Evolutionary conservation across 2,797 vertebrate genomes (phyloP).

Genomic region (Enteromius radiatus): DNA sequence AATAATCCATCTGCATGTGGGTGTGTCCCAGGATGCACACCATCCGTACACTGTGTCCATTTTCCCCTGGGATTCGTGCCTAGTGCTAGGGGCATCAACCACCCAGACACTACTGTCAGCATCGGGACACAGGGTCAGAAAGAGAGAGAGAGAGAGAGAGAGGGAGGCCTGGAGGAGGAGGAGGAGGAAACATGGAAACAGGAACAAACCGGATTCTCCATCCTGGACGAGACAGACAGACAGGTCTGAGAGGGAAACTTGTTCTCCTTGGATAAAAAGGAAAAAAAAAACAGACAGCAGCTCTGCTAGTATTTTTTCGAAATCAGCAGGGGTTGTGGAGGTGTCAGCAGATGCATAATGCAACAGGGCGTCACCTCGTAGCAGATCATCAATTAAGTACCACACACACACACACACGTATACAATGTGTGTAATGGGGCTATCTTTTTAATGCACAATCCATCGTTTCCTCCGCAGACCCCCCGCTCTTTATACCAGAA

Average conservation of each 20-base stretch:
- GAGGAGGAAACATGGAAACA: slow-evolving; percentile 28
- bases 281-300: slow-evolving; percentile 8
- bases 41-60: slow-evolving; percentile 26
- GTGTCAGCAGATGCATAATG: slow-evolving; percentile 46
- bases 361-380: slow-evolving; percentile 12
- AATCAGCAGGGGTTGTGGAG: slow-evolving; percentile 26
- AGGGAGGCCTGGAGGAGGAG: slow-evolving; percentile 21
- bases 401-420: slow-evolving; percentile 1
- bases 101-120: slow-evolving; percentile 36
- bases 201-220: slow-evolving; percentile 56
- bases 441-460: background rate
- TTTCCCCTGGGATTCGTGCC: slow-evolving; percentile 38
- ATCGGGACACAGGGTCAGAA: slow-evolving; percentile 29
- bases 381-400: background rate
- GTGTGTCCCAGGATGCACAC: slow-evolving; percentile 48
- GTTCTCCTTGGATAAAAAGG: background rate
- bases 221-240: slow-evolving; percentile 45
- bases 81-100: slow-evolving; percentile 48
- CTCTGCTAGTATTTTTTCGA: slow-evolving; percentile 26
- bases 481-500: background rate
- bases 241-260: slow-evolving; percentile 28
- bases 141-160: background rate
- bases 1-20: slow-evolving; percentile 42
- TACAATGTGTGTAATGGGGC: slow-evolving; percentile 27
- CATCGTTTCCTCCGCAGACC: slow-evolving; percentile 4